Evolutionary conservation across 2,797 vertebrate genomes (phyloP).

Genomic region (Columba guinea): DNA sequence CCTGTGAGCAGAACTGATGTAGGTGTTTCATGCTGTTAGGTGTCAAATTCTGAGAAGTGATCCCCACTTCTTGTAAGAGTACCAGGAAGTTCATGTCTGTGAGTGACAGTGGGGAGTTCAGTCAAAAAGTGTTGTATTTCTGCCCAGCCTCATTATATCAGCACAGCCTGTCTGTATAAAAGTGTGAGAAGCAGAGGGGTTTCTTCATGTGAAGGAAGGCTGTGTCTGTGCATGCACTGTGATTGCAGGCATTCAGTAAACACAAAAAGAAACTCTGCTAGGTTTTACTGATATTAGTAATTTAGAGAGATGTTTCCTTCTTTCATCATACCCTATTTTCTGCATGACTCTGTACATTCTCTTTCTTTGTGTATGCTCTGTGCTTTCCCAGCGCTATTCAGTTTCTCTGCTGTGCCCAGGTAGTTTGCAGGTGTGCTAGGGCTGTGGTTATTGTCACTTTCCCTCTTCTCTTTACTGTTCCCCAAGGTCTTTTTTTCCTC

Average conservation of each 20-base stretch:
- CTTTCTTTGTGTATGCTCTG: background rate
- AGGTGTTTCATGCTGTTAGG: background rate
- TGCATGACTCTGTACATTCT: rapidly evolving
- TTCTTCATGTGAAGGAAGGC: rapidly evolving
- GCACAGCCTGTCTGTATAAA: background rate
- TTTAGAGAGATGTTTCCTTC: background rate
- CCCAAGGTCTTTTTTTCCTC: background rate
- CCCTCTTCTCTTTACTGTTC: background rate
- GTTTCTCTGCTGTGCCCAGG: background rate
- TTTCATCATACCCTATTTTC: background rate
- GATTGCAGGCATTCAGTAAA: background rate
- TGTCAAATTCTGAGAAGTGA: conserved; percentile 40
- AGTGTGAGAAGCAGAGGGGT: background rate
- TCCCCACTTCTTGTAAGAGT: conserved; percentile 27
- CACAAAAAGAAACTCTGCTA: background rate
- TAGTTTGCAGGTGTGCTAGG: background rate
- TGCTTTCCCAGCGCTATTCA: background rate
- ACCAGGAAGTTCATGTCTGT: conserved; percentile 9
- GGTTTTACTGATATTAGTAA: background rate
- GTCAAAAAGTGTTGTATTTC: background rate
- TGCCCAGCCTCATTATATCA: background rate
- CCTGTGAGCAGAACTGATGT: background rate
- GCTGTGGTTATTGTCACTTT: background rate
- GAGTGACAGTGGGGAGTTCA: background rate
- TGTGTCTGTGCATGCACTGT: rapidly evolving